Evolutionary conservation across 2,113 vertebrate species (phyloP), one percentile per base, ranked within the genome.

Genomic region (Pomatorhinus ruficollis): DNA sequence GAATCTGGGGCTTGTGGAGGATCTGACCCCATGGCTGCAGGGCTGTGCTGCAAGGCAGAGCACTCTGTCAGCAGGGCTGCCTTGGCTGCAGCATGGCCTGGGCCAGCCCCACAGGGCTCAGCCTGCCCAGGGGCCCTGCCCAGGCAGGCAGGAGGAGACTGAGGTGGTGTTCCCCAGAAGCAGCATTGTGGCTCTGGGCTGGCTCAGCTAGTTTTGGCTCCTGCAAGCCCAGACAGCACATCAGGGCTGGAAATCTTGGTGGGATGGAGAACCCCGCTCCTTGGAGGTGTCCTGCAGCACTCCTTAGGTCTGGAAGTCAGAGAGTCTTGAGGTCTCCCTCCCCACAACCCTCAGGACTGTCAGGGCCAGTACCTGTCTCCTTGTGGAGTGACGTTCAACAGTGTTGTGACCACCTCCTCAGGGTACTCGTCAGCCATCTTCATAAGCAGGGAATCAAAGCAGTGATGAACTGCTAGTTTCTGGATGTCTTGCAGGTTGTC

Each of bases 401-500:
- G 53, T 10, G 39, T 16, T 5, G 9, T 18, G 42, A 68, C 24
- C 4, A 33, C 47, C 3, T 68, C 11, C 18, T 4, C 21, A 8
- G 72, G 78, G 5, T 6, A 16, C 25, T 3, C 0, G 1, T 52
- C 5, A 11, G 37, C 52, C 49, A 74, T 2, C 37, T 14, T 11
- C 30, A 52, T 6, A 11, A 91, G 33, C 0, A 83, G 33, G 1
- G 18, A 5, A 4, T n/a, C 1, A 0, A 78, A 4, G 18, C 59
- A 83, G 6, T 19, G 33, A 16, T 1, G 0, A 28, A 27, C 10
- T 49, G 84, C 17, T 3, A 0, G 5, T 4, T 2, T 40, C 42
- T 10, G 22, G 56, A 53, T 24, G 39, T 2, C 4, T 9, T 13
- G 5, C 69, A 85, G 10, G 44, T 23, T 76, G 25, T 49, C 2